Evolutionary conservation across 2,113 vertebrate genomes (phyloP), one percentile per base, ranked within the genome.

Genomic region (Lepisosteus osseus): DNA sequence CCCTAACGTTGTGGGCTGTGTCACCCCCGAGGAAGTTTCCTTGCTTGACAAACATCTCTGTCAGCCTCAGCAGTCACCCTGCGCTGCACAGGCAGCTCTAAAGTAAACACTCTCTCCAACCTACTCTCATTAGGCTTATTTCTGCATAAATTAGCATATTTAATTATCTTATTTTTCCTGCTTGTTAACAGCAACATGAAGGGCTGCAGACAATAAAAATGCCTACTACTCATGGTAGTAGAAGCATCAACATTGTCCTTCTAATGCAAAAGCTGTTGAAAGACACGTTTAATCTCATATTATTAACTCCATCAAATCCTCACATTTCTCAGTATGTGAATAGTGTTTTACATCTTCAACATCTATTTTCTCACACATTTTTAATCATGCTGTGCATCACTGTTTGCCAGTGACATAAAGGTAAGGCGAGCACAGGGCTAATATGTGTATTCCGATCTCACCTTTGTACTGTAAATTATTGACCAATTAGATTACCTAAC

Each of bases 111-210:
- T 90, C 90, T 92, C 91, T 91, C 90, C 90, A 92, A 92, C 91
- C 91, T 92, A 94, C 93, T 93, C 92, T 95, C 92, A 93, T 91
- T 95, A 96, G 93, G 90, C 94, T 95, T 95, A 95, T 95, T 94
- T 89, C 90, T 91, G 90, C 93, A 94, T 93, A 95, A 96, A 98
- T 98, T 95, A 95, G 87, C 95, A 96, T 98, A 96, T 97, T 96
- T 94, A 96, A 96, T 6, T 94, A 93, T 90, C 94, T 95, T 94
- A 95, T 96, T 95, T 95, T 94, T 94, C 94, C 90, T 93, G 87
- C 93, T 95, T 93, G 92, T 95, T 95, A 96, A 94, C 92, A 95
- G 94, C 93, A 93, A 94, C 92, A 94, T 94, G 93, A 95, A 96
- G 95, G 94, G 92, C 94, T 94, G 94, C 7, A n/a, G 12, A n/a